Conservation (phyloP, 2,113 vertebrate species). For the Speoplatyrhinus poulsoni region DNA sequence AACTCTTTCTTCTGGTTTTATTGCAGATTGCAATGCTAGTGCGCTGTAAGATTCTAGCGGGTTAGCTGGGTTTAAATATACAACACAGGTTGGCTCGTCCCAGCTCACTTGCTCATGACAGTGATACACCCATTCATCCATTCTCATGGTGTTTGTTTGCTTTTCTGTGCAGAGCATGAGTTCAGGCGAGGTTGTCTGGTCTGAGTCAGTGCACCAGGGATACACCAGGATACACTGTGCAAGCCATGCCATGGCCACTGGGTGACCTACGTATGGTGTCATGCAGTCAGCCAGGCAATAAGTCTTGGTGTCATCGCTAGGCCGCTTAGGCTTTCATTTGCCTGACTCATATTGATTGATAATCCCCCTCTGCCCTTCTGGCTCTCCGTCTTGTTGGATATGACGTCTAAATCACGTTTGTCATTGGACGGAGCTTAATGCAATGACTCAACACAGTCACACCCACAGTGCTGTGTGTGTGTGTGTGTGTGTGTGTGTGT, state of each 20-base stretch:
- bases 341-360: background rate
- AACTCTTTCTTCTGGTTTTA: no score
- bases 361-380: background rate
- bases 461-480: no score
- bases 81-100: background rate
- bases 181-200: conserved; percentile 21
- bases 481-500: no score
- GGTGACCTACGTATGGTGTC: conserved; percentile 9
- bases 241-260: background rate
- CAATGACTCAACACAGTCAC: background rate
- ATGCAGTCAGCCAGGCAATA: background rate
- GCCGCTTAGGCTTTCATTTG: conserved; percentile 4
- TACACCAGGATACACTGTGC: conserved; percentile 17
- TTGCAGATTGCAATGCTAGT: background rate
- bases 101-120: background rate
- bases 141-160: no score
- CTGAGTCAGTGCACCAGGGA: conserved; percentile 21
- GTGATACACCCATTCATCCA: background rate
- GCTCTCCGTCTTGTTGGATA: background rate
- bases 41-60: background rate
- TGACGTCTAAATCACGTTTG: background rate
- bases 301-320: background rate
- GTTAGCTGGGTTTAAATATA: background rate
- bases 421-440: background rate
- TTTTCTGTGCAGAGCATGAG: conserved; percentile 17